A percentile compares a stretch with the other conserved stretches of the same genome.
phyloP scores from a whole-genome alignment of 2,888 invertebrate genomes.

The Autographa pulchrina region DNA sequence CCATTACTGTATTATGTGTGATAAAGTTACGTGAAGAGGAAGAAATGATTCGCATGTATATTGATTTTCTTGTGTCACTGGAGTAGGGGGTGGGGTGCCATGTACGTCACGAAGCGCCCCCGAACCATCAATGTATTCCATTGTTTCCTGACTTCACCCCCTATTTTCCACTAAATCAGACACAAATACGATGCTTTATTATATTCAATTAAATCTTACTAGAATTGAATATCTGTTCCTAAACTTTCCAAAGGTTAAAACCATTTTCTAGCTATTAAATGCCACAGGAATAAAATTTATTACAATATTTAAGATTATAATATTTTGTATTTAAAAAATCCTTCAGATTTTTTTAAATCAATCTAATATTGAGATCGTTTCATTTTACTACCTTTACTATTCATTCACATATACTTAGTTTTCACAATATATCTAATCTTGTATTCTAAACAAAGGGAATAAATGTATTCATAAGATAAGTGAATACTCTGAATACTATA shows the following conservation, averaged over 20 bases:
- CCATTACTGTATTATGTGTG: not conserved
- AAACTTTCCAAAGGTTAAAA: not conserved
- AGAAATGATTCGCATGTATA: conserved; percentile 53
- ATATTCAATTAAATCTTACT: not conserved
- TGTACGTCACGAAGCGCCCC: conserved; percentile 61
- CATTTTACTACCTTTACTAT: too few relatives aligned
- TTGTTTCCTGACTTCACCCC: conserved; percentile 23
- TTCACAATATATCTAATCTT: too few relatives aligned
- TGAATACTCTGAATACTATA: too few relatives aligned
- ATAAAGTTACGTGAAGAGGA: conserved; percentile 28
- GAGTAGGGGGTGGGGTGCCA: conserved; percentile 69
- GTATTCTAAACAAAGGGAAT: too few relatives aligned
- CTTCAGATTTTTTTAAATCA: too few relatives aligned
- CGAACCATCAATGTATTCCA: conserved; percentile 17
- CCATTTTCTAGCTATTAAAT: not conserved
- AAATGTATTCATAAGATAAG: too few relatives aligned
- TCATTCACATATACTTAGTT: too few relatives aligned
- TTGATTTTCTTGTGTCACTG: conserved; percentile 81
- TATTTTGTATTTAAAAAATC: too few relatives aligned
- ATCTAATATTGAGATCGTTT: too few relatives aligned
- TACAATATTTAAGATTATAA: too few relatives aligned
- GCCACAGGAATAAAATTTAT: too few relatives aligned
- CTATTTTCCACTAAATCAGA: not conserved
- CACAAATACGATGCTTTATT: too few relatives aligned
- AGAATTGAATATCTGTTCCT: not conserved